Evolutionary conservation across 2,797 vertebrate species (phyloP).

Genomic region (Siniperca scherzeri): DNA sequence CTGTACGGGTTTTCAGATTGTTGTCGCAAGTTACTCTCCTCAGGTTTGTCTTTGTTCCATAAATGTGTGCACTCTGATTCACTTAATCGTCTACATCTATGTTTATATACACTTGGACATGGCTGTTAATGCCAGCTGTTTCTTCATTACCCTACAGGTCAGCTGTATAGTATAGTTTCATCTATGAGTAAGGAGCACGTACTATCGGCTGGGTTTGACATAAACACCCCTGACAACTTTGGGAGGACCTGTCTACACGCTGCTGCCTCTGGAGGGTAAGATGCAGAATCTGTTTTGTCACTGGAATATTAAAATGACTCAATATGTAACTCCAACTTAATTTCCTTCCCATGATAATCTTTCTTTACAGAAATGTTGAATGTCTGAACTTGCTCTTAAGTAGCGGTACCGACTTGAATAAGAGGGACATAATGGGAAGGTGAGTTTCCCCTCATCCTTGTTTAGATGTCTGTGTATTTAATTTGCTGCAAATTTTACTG

Average conservation of each 20-base stretch:
- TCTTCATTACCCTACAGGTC: conserved; percentile 85
- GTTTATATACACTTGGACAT: background rate
- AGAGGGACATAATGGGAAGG: conserved; percentile 97
- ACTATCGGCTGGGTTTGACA: conserved; percentile 97
- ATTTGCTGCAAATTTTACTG: background rate
- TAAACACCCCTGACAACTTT: conserved; percentile 97
- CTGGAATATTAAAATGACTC: background rate
- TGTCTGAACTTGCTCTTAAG: conserved; percentile 99
- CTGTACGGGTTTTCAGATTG: conserved; percentile 99
- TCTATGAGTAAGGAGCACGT: conserved; percentile 98
- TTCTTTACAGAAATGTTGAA: conserved; percentile 92
- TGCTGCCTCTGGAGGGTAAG: conserved; percentile 97
- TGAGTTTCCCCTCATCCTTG: conserved; percentile 63
- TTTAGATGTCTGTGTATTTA: background rate
- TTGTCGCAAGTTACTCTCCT: conserved; percentile 99
- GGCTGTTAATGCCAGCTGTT: background rate
- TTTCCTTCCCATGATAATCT: conserved; percentile 18
- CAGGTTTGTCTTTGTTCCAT: conserved; percentile 85
- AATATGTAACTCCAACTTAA: background rate
- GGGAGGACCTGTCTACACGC: conserved; percentile 98
- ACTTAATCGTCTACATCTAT: background rate
- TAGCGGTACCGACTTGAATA: conserved; percentile 95
- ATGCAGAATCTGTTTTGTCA: conserved; percentile 12
- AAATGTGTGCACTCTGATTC: background rate
- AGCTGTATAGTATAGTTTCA: conserved; percentile 99